phyloP scores from a whole-genome alignment of 2,888 invertebrate genomes.

The Hylaea fasciaria region DNA sequence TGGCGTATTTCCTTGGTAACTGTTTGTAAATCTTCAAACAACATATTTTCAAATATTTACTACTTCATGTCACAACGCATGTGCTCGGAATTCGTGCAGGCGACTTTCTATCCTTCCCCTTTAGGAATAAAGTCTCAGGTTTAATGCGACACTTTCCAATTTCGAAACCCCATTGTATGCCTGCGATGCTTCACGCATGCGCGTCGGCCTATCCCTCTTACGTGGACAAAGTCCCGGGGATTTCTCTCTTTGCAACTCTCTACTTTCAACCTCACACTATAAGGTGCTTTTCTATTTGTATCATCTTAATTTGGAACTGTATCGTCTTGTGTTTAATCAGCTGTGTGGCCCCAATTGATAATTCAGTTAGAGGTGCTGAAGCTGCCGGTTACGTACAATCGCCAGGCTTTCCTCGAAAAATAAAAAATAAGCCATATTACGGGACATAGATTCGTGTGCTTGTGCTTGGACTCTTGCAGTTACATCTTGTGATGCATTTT shows the following conservation, averaged over 20 bases:
- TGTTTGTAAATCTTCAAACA: slow-evolving; percentile 66
- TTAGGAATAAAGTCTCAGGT: slow-evolving; percentile 49
- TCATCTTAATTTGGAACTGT: slow-evolving; percentile 58
- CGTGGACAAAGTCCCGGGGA: slow-evolving; percentile 57
- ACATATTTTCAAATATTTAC: slow-evolving; percentile 69
- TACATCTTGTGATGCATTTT: neutral
- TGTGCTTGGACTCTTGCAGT: neutral
- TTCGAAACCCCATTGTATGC: slow-evolving; percentile 59
- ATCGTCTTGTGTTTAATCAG: slow-evolving; percentile 75
- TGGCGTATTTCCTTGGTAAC: slow-evolving; percentile 65
- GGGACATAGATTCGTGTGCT: neutral
- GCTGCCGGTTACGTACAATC: slow-evolving; percentile 65
- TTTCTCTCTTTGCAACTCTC: slow-evolving; percentile 62
- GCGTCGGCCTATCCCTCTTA: slow-evolving; percentile 61
- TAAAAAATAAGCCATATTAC: slow-evolving; percentile 17
- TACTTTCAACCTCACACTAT: slow-evolving; percentile 42
- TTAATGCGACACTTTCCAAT: slow-evolving; percentile 37
- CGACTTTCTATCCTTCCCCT: slow-evolving; percentile 43
- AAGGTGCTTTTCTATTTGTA: slow-evolving; percentile 63
- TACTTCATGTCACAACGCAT: slow-evolving; percentile 61
- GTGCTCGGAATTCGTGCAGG: slow-evolving; percentile 47
- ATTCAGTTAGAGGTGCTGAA: slow-evolving; percentile 72
- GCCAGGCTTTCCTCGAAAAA: slow-evolving; percentile 48
- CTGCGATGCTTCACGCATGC: slow-evolving; percentile 68
- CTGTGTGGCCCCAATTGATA: slow-evolving; percentile 79